A percentile compares a stretch with the other conserved stretches of the same genome.
Conservation (phyloP, 2,888 invertebrate genomes). For the Ametastegia equiseti region DNA sequence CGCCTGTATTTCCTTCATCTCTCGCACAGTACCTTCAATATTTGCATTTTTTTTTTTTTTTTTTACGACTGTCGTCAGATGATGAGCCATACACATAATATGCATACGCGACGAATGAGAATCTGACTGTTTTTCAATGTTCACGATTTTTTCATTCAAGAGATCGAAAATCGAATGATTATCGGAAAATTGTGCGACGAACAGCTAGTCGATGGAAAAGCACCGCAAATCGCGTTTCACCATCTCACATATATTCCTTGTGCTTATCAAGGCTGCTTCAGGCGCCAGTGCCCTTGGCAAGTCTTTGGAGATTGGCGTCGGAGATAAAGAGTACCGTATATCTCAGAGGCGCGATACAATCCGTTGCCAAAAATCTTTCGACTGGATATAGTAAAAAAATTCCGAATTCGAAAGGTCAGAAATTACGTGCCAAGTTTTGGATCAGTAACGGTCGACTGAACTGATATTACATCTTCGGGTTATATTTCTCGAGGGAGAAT, state of each 20-base stretch:
- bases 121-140: neutral
- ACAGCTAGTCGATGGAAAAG: neutral
- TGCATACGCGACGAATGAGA: neutral
- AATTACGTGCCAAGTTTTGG: neutral
- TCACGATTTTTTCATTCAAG: neutral
- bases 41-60: neutral
- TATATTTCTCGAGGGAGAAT: neutral
- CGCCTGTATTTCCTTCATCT: constrained; percentile 12
- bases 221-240: neutral
- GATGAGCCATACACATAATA: too few species aligned
- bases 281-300: constrained; percentile 16
- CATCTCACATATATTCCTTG: neutral
- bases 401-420: neutral
- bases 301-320: constrained; percentile 1
- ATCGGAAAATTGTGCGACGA: neutral
- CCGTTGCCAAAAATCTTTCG: constrained; percentile 15
- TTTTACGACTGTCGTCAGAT: neutral
- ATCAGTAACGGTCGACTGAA: neutral
- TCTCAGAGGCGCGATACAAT: neutral
- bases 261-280: constrained; percentile 15
- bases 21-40: neutral
- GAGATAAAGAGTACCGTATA: neutral
- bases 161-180: neutral
- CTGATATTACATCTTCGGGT: neutral
- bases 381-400: neutral